Evolutionary conservation across 2,113 vertebrate genomes (phyloP).

Genomic region (Megatriorchis doriae): DNA sequence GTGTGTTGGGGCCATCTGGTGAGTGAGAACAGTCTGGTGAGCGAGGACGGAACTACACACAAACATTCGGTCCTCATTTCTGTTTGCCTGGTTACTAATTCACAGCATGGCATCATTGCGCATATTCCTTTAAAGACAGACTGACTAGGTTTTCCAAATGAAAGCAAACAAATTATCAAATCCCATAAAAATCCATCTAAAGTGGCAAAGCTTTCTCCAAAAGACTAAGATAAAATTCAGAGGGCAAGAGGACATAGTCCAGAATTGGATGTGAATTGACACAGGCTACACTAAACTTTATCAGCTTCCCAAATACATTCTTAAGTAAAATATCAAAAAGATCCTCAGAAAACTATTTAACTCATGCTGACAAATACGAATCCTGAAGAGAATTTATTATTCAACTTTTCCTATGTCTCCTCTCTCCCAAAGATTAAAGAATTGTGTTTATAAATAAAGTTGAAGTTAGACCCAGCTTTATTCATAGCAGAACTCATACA

Average conservation of each 20-base stretch:
- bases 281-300: background rate
- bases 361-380: background rate
- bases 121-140: background rate
- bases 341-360: background rate
- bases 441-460: background rate
- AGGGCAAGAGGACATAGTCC: background rate
- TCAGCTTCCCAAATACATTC: background rate
- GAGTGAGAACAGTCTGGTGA: accelerated
- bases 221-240: background rate
- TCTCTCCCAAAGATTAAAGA: background rate
- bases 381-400: background rate
- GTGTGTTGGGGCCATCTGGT: background rate
- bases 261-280: background rate
- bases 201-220: background rate
- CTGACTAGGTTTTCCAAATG: background rate
- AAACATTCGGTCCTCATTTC: background rate
- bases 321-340: background rate
- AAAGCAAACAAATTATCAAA: background rate
- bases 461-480: accelerated
- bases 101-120: background rate
- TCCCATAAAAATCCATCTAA: background rate
- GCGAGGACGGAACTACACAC: background rate
- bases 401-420: background rate
- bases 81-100: background rate
- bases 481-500: background rate